Percentiles rank a stretch among this genome's conserved stretches.
These are phyloP conservation scores for Tanytarsus gracilentus DNA, from an alignment of 2,888 invertebrate genomes.

Conservation along the genomic window DNA sequence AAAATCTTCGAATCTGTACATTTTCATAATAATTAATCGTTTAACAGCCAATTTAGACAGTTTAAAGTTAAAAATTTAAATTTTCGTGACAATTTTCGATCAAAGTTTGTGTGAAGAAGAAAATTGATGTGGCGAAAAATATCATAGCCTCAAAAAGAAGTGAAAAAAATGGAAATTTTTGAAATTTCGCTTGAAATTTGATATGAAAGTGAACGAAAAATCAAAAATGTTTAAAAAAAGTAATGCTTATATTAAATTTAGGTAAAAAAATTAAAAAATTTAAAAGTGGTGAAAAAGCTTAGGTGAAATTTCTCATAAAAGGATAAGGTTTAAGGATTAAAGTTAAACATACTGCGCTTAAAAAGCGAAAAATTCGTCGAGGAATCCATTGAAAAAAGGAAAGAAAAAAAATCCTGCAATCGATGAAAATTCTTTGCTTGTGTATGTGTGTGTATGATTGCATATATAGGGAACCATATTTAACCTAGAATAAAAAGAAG, in stretches of 20 bases:
- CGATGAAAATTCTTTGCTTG: slow-evolving; percentile 24
- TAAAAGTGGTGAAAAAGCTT: no score
- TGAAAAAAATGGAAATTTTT: slow-evolving; percentile 4
- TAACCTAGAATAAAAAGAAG: slow-evolving; percentile 28
- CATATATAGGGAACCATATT: slow-evolving; percentile 18
- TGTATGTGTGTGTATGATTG: no score
- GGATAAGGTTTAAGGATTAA: no score
- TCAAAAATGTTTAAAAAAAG: no score
- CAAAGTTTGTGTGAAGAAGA: slow-evolving; percentile 19
- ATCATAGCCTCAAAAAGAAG: slow-evolving; percentile 21
- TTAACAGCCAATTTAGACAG: slow-evolving; percentile 21
- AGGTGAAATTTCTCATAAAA: no score
- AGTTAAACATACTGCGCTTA: no score
- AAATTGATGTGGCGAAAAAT: slow-evolving; percentile 13
- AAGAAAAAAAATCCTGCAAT: slow-evolving; percentile 21
- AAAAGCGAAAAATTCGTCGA: no score
- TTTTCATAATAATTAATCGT: slow-evolving; percentile 22
- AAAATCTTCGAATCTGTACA: slow-evolving; percentile 22
- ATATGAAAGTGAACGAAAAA: no score
- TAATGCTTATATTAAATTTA: no score
- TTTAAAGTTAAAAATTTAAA: slow-evolving; percentile 11
- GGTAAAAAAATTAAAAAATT: no score
- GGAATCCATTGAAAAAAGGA: slow-evolving; percentile 3
- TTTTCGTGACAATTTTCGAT: slow-evolving; percentile 23
- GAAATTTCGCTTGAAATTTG: slow-evolving; percentile 21